Conservation (phyloP, 1,140 invertebrate genomes). For the Platyscapa corneri region DNA sequence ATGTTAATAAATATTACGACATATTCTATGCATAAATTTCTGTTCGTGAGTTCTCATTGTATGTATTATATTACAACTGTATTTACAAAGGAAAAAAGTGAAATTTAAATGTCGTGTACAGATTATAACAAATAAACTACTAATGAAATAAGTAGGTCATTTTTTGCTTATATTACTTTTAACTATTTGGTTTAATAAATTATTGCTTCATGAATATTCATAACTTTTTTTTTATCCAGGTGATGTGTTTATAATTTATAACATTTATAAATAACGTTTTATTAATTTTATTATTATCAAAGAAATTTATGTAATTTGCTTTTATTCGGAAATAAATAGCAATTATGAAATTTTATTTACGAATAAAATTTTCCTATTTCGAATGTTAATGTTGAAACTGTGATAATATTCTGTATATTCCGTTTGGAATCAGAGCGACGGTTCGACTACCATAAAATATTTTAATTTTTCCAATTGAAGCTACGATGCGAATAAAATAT, state of each 20-base stretch:
- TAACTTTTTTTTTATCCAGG: neutral
- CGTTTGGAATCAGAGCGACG: neutral
- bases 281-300: neutral
- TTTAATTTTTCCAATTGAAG: conserved; percentile 9
- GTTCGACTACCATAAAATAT: neutral
- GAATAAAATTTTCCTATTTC: conserved; percentile 8
- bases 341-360: conserved; percentile 6
- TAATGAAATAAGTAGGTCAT: no score
- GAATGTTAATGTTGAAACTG: conserved; percentile 20
- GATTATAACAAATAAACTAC: neutral
- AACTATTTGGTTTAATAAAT: neutral
- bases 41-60: no score
- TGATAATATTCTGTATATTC: conserved; percentile 23
- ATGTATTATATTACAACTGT: no score
- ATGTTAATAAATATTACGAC: no score
- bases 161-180: neutral
- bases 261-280: neutral
- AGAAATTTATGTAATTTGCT: neutral
- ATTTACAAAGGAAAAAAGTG: no score
- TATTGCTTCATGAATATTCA: neutral
- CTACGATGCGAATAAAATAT: neutral
- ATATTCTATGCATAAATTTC: no score
- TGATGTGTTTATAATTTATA: neutral
- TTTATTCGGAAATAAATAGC: neutral
- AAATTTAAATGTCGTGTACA: neutral